Base-by-base conservation (phyloP, 2,888 invertebrate species). In the Rhagium mordax region DNA sequence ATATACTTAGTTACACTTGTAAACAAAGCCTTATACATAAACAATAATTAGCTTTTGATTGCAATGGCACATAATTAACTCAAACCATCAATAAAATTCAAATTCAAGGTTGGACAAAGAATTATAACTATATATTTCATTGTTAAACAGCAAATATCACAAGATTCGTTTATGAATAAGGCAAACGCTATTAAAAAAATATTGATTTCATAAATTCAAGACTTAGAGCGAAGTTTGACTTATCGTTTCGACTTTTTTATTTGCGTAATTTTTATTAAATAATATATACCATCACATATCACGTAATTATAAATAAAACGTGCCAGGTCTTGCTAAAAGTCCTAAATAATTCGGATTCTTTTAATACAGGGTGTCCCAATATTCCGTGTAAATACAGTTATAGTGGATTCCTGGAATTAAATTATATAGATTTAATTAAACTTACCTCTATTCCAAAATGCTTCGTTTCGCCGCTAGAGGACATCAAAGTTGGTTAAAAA, bases 241-340 rank as follows among this genome's bases (percentile, higher is more conserved):
- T 41, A 33, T 6, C 5, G 13, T 41, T 41, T 41, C n/a, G 4
- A 10, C n/a, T 6, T 16, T 61, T 61, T 15, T 53, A 15, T 53
- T 57, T 51, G 15, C 66, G 16, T 66, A 55, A 55, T 24, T 55
- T 48, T 21, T 55, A 66, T 21, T 59, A 49, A 49, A 61, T 20
- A 27, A 70, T 73, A 74, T 75, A 74, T 75, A 74, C 69, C 75
- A 76, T 78, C 74, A 78, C 76, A 76, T 70, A 72, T 65, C 29
- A 53, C 67, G 78, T 72, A 74, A 75, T 76, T 74, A 75, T 78
- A 75, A 76, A 67, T 16, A 48, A 20, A 24, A 29, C 53, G 24
- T 59, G 59, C 29, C 57, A 66, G 4, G 2, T 20, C 18, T 51
- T 20, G 5, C n/a, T n/a, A 41, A 41, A 41, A 41, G 41, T n/a